Base-by-base conservation (phyloP, 1,140 invertebrate genomes). In the Trissolcus basalis region DNA sequence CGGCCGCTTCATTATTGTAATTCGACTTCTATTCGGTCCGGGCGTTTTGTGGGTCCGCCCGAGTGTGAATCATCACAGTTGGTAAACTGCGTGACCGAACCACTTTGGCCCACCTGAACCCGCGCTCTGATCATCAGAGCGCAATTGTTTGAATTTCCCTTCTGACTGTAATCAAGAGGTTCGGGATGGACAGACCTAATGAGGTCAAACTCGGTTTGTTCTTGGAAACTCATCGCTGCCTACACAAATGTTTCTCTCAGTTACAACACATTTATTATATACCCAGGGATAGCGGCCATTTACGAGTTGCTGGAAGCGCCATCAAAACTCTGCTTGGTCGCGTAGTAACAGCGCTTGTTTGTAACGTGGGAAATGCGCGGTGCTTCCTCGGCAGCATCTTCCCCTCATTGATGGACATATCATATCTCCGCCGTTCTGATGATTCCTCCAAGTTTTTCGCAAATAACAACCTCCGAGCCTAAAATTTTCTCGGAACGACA, bases 1-100 rank as follows among this genome's bases (percentile, higher is more conserved):
- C 78, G 74, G 63, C 74, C 73, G 79, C 67, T 84, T 86, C 84
- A 82, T 86, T 85, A 86, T 85, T 80, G 78, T 86, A 85, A 85
- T 85, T 83, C 80, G 67, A 80, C 82, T 82, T 83, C 72, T 82
- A 81, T 81, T 74, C 80, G 61, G 74, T 55, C 56, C 54, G 49
- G 56, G 56, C 65, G 54, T 67, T n/a, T 64, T 51, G 54, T 39
- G 63, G 76, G 76, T 71, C 56, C 53, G 13, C 39, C 36, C 55
- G 44, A 79, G 60, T 76, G 55, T 60, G 49, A 64, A 82, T 80
- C 76, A 82, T 80, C 79, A 69, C 58, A 48, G 45, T 64, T 35
- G 32, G 55, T 70, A 77, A 82, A 80, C 78, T 65, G 64, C 69
- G 63, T 73, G 68, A 76, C 64, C 63, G 43, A 69, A 41, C 49